Evolutionary conservation across 1,140 invertebrate genomes (phyloP).

Genomic region (Drosophila orosa): DNA sequence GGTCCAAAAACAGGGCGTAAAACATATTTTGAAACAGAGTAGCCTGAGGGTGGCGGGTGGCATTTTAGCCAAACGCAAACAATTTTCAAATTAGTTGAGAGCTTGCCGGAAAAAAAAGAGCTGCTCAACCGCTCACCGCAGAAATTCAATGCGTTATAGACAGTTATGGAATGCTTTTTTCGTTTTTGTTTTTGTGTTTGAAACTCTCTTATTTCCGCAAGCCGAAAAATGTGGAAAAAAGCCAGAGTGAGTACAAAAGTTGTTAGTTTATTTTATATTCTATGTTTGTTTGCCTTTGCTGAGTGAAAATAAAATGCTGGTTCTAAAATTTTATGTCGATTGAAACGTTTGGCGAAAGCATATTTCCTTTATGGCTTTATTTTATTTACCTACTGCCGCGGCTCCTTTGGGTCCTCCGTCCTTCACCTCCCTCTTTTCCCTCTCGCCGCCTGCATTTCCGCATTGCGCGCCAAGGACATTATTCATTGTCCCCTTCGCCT

Average conservation of each 20-base stretch:
- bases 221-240: constrained; percentile 23
- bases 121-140: constrained; percentile 12
- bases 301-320: constrained; percentile 74
- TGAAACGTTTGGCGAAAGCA: constrained; percentile 71
- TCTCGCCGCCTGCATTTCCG: constrained; percentile 62
- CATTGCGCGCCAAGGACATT: constrained; percentile 78
- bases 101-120: constrained; percentile 7
- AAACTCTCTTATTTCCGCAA: not conserved
- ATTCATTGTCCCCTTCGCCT: constrained; percentile 61
- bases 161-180: constrained; percentile 61
- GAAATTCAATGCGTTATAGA: constrained; percentile 63
- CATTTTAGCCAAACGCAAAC: constrained; percentile 23
- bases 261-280: constrained; percentile 42
- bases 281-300: constrained; percentile 29
- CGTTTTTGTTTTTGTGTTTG: not conserved
- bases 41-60: not conserved
- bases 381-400: constrained; percentile 71
- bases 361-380: constrained; percentile 77
- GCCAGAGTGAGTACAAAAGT: constrained; percentile 27
- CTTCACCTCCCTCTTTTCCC: not conserved
- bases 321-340: constrained; percentile 78
- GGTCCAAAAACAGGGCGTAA: constrained; percentile 32
- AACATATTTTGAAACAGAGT: constrained; percentile 63
- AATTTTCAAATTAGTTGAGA: constrained; percentile 48
- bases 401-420: constrained; percentile 5